Base-by-base conservation (phyloP, 2,888 invertebrate genomes). In the Lycia hirtaria region DNA sequence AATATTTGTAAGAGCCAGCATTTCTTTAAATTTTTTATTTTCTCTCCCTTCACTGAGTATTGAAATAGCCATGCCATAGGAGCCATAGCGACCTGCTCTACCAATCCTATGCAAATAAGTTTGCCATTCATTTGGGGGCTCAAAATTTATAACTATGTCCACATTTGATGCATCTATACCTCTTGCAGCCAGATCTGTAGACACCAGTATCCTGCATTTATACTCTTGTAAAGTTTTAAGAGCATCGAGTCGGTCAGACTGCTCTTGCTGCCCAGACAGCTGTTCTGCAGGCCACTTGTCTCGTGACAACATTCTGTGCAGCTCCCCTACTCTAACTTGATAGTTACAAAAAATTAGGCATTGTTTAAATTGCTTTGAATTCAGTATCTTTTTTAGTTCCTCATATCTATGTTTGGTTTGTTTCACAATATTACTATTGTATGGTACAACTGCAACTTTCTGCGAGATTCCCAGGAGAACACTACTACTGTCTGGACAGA, bases 61-160 rank as follows among this genome's bases (percentile, higher is more conserved):
- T 45, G 95, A 95, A 10, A 98, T 93, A 20, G 97, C 95, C 54
- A 94, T 93, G 48, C 98, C 98, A 80, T 94, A 94, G 0, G 96
- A 95, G 0, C 99, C 99, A 92, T 96, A 99, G 60, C 99, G 93
- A 0, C 99, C 99, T 37, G 98, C 98, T 72, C 99, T 93, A 0
- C 99, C 99, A 79, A 98, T 98, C 75, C 99, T 93, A 89, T 99
- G 99, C 62, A 98, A 93, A 91, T 98, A 98, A 14, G 97, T 97
- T 64, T 96, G 95, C 67, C 94, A 93, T 74, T 96, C 95, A 62
- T 77, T 76, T 0, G 99, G 98, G 24, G 97, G 90, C 80, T 99
- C 99, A 75, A 98, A 94, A 85, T 99, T 99, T 6, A 99, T 93
- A 0, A 99, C 96, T 58, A 99, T 85, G 92, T 99, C 97, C 7